A percentile compares a stretch with the other conserved stretches of the same genome.
These are phyloP conservation scores for Myiozetetes cayanensis DNA, from an alignment of 2,113 vertebrate species.

Conservation along the genomic window DNA sequence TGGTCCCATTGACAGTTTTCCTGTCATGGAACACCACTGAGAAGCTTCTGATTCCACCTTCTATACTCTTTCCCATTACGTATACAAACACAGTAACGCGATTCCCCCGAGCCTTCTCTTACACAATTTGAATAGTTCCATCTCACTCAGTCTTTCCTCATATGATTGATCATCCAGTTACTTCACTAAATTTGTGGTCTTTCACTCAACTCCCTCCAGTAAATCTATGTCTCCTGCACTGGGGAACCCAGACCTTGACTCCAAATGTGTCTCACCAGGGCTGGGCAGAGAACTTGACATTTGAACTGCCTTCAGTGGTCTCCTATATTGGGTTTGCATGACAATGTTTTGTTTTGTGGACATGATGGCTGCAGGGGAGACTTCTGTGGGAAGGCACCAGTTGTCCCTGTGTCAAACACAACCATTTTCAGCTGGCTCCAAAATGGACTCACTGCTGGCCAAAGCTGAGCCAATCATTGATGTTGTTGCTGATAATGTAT, in stretches of 20 bases:
- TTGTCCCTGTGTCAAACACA: accelerated
- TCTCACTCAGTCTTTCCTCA: neutral
- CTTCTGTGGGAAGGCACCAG: neutral
- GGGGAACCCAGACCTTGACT: neutral
- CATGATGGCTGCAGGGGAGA: neutral
- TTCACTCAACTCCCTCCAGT: neutral
- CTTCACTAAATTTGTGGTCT: neutral
- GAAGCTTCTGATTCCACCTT: neutral
- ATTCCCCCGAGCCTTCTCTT: neutral
- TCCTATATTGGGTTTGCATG: neutral
- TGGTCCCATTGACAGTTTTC: neutral
- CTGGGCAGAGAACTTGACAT: neutral
- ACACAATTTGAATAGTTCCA: neutral
- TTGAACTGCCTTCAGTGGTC: neutral
- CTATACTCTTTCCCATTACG: neutral
- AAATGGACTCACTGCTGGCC: neutral
- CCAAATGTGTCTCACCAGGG: neutral
- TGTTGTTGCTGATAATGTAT: neutral
- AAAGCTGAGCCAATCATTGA: neutral
- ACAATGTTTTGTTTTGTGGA: neutral
- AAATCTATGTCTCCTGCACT: neutral
- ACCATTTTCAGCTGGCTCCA: neutral
- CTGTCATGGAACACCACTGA: neutral
- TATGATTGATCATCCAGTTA: neutral
- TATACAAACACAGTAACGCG: neutral